phyloP scores from a whole-genome alignment of 2,113 vertebrate genomes.

The Epinephelus cyanopodus region DNA sequence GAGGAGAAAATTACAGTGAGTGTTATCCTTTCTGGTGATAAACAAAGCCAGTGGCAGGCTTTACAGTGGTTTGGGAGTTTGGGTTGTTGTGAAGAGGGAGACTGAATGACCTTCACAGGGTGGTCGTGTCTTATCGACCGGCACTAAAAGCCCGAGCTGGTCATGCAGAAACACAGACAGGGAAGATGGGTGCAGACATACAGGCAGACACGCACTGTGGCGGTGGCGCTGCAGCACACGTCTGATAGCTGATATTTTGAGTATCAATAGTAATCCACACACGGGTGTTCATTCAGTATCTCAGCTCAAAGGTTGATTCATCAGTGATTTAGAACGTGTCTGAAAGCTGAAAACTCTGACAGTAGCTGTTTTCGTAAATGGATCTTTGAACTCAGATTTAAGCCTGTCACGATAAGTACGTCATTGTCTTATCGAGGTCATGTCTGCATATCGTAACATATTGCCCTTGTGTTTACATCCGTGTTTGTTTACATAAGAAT shows the following conservation, averaged over 20 bases:
- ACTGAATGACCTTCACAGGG: constrained; percentile 62
- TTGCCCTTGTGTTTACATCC: no score
- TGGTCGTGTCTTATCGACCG: constrained; percentile 65
- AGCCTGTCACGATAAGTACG: no score
- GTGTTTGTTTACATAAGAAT: no score
- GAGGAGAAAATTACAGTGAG: not conserved
- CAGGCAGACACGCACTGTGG: constrained; percentile 18
- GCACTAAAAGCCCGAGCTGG: constrained; percentile 62
- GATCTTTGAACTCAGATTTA: not conserved
- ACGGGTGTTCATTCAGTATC: not conserved
- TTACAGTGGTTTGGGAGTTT: constrained; percentile 42
- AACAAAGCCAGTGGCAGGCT: constrained; percentile 1
- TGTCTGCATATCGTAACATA: no score
- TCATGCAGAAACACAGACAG: constrained; percentile 44
- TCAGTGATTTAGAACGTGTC: not conserved
- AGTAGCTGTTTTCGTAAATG: not conserved
- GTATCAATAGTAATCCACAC: not conserved
- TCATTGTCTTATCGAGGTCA: no score
- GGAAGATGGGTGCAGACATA: constrained; percentile 41
- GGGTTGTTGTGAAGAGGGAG: constrained; percentile 29
- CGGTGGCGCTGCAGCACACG: constrained; percentile 10
- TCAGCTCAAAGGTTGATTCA: not conserved
- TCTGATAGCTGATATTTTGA: not conserved
- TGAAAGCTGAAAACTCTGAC: not conserved
- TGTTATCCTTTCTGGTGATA: not conserved